Evolutionary conservation across 1,140 invertebrate genomes (phyloP), one percentile per base, ranked within the genome.

Genomic region (Drosophila burlai): DNA sequence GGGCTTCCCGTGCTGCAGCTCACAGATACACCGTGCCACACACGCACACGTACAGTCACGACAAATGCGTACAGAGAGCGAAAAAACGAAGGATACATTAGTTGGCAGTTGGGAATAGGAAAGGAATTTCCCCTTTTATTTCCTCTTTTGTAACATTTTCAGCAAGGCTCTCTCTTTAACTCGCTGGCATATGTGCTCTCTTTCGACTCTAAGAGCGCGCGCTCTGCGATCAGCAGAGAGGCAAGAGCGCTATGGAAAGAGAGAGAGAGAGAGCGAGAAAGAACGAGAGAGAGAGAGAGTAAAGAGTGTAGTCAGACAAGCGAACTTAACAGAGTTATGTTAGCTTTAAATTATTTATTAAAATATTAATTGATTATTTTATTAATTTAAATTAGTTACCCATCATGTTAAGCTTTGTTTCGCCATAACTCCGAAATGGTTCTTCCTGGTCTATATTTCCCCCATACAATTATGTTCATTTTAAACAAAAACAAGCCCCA

Each of bases 1-100:
- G 50, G 60, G 43, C 43, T 58, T 45, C 54, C 72, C 34, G 31
- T 26, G 43, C 47, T 40, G 58, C 58, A 62, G n/a, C 59, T 4
- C 11, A 31, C 50, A 29, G 16, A 46, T 43, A 45, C 36, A 60
- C 38, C 43, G 49, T 18, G 15, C 24, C 18, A 45, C 43, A 75
- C 31, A 52, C 47, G 43, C 29, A 55, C 49, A 47, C 29, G 40
- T 21, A 26, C 24, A 58, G 36, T 40, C 21, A 40, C 54, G 54
- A 57, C 54, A 57, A 40, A 40, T 40, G 16, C 36, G 15, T 57
- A 16, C 54, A 57, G 21, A 11, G 54, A 57, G 54, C 54, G 54
- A 40, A 57, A 55, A 36, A 38, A 10, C 16, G 15, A 6, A 16
- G 26, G n/a, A 7, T 29, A 34, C 16, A 29, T 9, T 26, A 16